Evolutionary conservation across 2,888 invertebrate species (phyloP).

Genomic region (Ennomos fuscantarius): DNA sequence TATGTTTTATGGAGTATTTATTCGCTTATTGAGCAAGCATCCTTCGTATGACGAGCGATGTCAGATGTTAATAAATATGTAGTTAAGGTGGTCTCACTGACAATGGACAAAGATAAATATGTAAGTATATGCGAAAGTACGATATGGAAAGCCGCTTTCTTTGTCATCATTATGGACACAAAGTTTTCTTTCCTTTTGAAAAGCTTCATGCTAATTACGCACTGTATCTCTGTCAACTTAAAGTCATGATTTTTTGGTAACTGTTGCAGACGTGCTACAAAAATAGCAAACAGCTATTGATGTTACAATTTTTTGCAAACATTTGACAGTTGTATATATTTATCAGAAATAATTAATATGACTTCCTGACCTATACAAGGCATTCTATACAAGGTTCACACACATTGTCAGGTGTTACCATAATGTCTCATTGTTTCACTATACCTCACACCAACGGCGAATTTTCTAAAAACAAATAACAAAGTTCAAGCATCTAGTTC

Average conservation of each 20-base stretch:
- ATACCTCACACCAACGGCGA: slow-evolving; percentile 14
- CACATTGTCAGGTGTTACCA: slow-evolving; percentile 14
- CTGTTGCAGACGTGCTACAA: no score
- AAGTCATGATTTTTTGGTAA: no score
- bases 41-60: neutral
- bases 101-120: slow-evolving; percentile 15
- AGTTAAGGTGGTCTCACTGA: slow-evolving; percentile 19
- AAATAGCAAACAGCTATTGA: no score
- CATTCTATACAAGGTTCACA: slow-evolving; percentile 2
- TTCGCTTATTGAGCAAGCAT: no score
- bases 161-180: slow-evolving; percentile 6
- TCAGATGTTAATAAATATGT: slow-evolving; percentile 10
- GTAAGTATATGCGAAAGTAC: slow-evolving; percentile 11
- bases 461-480: slow-evolving; percentile 36
- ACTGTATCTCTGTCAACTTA: no score
- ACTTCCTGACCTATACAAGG: no score
- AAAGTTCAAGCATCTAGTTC: slow-evolving; percentile 44
- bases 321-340: no score
- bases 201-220: no score
- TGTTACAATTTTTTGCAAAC: no score
- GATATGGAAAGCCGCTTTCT: slow-evolving; percentile 15
- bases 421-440: slow-evolving; percentile 18
- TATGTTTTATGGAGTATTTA: slow-evolving; percentile 11
- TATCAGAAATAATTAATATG: no score
- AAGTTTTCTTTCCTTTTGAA: no score